Percentiles rank a stretch among this genome's conserved stretches.
phyloP scores from a whole-genome alignment of 2,888 invertebrate genomes.

The Drosophila gaucha region DNA sequence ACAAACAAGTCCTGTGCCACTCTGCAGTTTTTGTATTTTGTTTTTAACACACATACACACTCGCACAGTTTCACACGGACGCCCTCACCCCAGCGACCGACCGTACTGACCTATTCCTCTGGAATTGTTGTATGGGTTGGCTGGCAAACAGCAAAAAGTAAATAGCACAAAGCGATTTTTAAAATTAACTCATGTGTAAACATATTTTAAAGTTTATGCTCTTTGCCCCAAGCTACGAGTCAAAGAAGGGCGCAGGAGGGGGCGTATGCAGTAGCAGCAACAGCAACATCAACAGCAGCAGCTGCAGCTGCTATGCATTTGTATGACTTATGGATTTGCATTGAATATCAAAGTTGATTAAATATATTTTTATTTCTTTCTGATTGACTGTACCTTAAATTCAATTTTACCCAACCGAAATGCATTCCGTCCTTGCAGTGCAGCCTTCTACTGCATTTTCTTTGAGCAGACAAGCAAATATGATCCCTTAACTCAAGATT shows the following conservation, averaged over 20 bases:
- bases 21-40: slow-evolving; percentile 30
- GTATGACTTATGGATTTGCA: slow-evolving; percentile 5
- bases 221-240: slow-evolving; percentile 24
- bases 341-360: too few relatives aligned
- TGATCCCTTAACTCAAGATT: slow-evolving; percentile 61
- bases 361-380: too few relatives aligned
- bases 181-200: slow-evolving; percentile 65
- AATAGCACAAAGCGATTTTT: slow-evolving; percentile 62
- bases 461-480: slow-evolving; percentile 38
- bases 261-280: slow-evolving; percentile 19
- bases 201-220: slow-evolving; percentile 54
- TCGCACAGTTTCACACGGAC: slow-evolving; percentile 16
- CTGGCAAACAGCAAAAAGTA: slow-evolving; percentile 46
- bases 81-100: slow-evolving; percentile 46
- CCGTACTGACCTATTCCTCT: slow-evolving; percentile 83
- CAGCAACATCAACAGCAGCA: too few relatives aligned
- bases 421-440: slow-evolving; percentile 29
- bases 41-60: slow-evolving; percentile 24
- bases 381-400: slow-evolving; percentile 8
- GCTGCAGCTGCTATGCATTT: slow-evolving; percentile 37
- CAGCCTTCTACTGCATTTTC: slow-evolving; percentile 36
- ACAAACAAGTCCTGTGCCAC: slow-evolving; percentile 38
- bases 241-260: neutral
- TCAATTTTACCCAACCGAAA: slow-evolving; percentile 6
- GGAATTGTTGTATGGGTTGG: slow-evolving; percentile 72